Percentiles rank a stretch among this genome's conserved stretches.
These are phyloP conservation scores for Hirtodrosophila alboralis DNA, from an alignment of 2,888 invertebrate species.

Conservation along the genomic window DNA sequence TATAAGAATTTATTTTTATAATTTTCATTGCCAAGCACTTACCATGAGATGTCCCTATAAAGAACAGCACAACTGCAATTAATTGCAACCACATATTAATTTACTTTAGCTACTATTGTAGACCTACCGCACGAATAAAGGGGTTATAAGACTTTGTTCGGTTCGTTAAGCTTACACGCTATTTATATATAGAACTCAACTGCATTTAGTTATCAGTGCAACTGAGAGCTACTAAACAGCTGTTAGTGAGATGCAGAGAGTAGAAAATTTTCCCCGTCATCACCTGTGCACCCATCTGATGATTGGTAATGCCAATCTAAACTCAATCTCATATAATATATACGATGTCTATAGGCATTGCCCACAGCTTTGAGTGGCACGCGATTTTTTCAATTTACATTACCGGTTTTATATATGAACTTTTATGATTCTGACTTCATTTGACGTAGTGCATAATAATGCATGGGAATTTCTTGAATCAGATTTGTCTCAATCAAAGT, in stretches of 20 bases:
- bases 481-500: neutral
- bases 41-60: slow-evolving; percentile 31
- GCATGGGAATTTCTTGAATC: slow-evolving; percentile 47
- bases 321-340: neutral
- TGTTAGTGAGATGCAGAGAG: neutral
- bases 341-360: too few species aligned
- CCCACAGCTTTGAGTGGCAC: slow-evolving; percentile 25
- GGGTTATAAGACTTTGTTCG: slow-evolving; percentile 51
- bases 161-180: slow-evolving; percentile 6
- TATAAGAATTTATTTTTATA: neutral
- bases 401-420: slow-evolving; percentile 54
- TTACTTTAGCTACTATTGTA: slow-evolving; percentile 47
- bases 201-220: too few species aligned
- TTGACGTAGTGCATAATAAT: slow-evolving; percentile 7
- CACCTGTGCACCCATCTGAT: neutral
- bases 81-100: slow-evolving; percentile 28
- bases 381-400: slow-evolving; percentile 21
- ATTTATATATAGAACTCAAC: slow-evolving; percentile 38
- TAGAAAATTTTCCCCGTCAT: neutral
- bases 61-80: slow-evolving; percentile 25
- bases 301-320: slow-evolving; percentile 5
- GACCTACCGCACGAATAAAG: slow-evolving; percentile 21
- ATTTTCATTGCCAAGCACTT: slow-evolving; percentile 4
- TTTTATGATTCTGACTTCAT: slow-evolving; percentile 4
- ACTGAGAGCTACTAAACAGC: too few species aligned